These are phyloP conservation scores for Nipponia nippon DNA, from an alignment of 2,113 vertebrate species.

Conservation along the genomic window DNA sequence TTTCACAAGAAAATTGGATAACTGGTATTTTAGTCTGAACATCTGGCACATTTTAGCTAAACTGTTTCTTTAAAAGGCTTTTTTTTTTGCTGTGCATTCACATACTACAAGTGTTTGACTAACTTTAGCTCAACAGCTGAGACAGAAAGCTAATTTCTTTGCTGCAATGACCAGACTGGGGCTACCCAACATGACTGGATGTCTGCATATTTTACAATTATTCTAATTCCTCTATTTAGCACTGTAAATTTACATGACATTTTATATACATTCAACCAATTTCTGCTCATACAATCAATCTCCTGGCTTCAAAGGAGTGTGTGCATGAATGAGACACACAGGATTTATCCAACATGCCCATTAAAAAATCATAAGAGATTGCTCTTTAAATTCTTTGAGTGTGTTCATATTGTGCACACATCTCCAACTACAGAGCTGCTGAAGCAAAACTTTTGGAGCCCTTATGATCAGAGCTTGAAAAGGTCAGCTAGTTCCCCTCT, in stretches of 20 bases:
- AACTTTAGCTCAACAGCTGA: not conserved
- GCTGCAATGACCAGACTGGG: not conserved
- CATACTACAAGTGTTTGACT: not conserved
- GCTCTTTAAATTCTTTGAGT: not conserved
- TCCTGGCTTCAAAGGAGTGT: not conserved
- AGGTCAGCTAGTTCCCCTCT: not conserved
- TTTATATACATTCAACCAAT: not conserved
- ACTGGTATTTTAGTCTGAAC: constrained; percentile 43
- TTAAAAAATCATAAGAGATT: not conserved
- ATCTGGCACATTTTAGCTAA: constrained; percentile 57
- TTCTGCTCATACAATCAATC: not conserved
- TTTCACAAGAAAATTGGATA: constrained; percentile 57
- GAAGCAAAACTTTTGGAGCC: not conserved
- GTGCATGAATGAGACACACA: not conserved
- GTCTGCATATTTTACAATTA: not conserved
- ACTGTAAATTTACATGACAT: not conserved
- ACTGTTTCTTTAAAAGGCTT: not conserved
- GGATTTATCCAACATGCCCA: not conserved
- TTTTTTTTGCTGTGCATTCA: not conserved
- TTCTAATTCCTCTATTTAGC: not conserved
- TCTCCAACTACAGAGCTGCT: not conserved
- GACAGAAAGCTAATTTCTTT: not conserved
- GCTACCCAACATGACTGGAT: not conserved
- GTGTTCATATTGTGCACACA: not conserved
- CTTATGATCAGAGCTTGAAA: not conserved